Base-by-base conservation (phyloP, 2,113 vertebrate genomes). In the Ageneiosus marmoratus region DNA sequence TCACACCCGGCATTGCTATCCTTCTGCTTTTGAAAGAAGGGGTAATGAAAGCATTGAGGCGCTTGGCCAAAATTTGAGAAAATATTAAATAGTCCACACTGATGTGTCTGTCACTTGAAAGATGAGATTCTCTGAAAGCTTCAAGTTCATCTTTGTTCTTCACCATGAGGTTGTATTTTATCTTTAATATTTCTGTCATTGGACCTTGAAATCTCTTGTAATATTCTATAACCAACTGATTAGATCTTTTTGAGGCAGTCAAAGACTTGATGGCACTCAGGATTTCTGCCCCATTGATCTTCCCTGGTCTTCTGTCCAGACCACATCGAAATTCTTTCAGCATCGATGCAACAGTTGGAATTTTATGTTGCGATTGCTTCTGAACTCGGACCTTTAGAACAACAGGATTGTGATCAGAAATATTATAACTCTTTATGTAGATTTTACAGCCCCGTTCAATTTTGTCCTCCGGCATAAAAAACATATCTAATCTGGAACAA, bases 401-500 rank as follows among this genome's bases (percentile, higher is more conserved):
- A 46, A 83, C 9, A 29, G 78, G 81, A 11, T 69, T 5, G 50
- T 88, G 81, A 84, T 85, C 81, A n/a, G 81, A 83, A 60, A 81
- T 83, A 22, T 24, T 1, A 15, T 29, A 16, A 18, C 11, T 22
- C 7, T 37, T 18, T 37, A 22, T 60, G 16, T 80, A 15, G 0
- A 72, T 83, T 16, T 81, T 27, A 78, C 44, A 3, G 11, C 48
- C 63, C 13, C 16, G 12, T 89, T 89, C 88, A 86, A 92, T 89
- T 88, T 79, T 46, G 46, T 77, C 22, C 13, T 50, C 62, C 2
- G n/a, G 22, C 70, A 83, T 83, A 32, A 85, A 70, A 58, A 87
- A 29, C 80, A 85, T 87, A 34, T 87, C 86, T 48, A 85, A 29
- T 46, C 83, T 80, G 13, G 85, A 84, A 20, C 15, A 50, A 41